These are phyloP conservation scores for Nestor notabilis DNA, from an alignment of 2,113 vertebrate genomes.

Conservation along the genomic window DNA sequence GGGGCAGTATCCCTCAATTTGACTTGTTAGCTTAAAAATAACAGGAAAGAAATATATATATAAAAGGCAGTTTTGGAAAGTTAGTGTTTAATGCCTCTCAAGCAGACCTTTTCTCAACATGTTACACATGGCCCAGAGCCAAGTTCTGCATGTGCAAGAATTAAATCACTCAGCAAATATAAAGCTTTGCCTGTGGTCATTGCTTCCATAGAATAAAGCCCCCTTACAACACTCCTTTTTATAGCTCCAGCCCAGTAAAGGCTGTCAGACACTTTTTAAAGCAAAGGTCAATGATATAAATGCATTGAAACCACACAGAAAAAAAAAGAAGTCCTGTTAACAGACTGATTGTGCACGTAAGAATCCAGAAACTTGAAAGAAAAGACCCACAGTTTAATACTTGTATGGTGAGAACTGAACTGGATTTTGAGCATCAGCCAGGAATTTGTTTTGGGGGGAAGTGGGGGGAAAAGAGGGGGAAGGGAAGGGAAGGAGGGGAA, in stretches of 20 bases:
- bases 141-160: conserved; percentile 67
- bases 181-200: conserved; percentile 75
- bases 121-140: conserved; percentile 62
- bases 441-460: conserved; percentile 46
- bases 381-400: conserved; percentile 63
- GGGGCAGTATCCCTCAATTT: background rate
- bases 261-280: conserved; percentile 67
- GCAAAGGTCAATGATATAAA: conserved; percentile 77
- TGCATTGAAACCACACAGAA: conserved; percentile 24
- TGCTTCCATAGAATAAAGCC: conserved; percentile 71
- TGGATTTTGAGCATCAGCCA: conserved; percentile 35
- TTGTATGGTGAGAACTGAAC: conserved; percentile 33
- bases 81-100: conserved; percentile 31
- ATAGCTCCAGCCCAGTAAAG: conserved; percentile 60
- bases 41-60: conserved; percentile 4
- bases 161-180: conserved; percentile 76
- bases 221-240: conserved; percentile 73
- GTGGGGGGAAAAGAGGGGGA: background rate
- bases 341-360: conserved; percentile 60
- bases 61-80: background rate
- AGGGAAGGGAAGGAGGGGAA: conserved; percentile 22
- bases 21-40: conserved; percentile 36
- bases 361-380: conserved; percentile 59
- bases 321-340: conserved; percentile 53
- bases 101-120: conserved; percentile 59